A percentile compares a stretch with the other conserved stretches of the same genome.
Conservation (phyloP, 2,888 invertebrate species). For the Agriopis aurantiaria region DNA sequence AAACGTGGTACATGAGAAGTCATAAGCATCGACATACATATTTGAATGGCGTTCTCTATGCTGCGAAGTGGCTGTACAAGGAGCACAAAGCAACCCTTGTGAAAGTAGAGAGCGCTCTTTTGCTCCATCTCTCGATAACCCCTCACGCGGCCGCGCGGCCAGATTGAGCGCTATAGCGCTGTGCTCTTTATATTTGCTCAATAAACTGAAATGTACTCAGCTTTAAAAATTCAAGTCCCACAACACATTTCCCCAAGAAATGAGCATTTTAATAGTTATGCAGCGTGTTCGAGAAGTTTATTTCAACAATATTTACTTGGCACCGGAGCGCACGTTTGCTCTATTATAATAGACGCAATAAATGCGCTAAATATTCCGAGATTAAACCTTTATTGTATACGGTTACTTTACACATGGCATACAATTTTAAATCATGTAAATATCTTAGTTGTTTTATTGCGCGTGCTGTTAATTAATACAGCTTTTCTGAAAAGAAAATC, state of each 20-base stretch:
- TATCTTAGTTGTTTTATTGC: not conserved
- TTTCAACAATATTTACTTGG: constrained; percentile 29
- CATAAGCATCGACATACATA: constrained; percentile 9
- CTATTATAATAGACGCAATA: constrained; percentile 14
- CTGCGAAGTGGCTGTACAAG: constrained; percentile 71
- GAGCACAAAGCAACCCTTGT: constrained; percentile 78
- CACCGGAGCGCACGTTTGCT: constrained; percentile 10
- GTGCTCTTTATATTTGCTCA: constrained; percentile 61
- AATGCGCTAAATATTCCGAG: constrained; percentile 20
- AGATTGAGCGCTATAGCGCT: constrained; percentile 39
- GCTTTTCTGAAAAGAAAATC: constrained; percentile 49
- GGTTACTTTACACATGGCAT: not conserved
- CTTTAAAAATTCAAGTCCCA: constrained; percentile 49
- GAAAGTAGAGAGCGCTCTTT: constrained; percentile 73
- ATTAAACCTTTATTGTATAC: constrained; percentile 19
- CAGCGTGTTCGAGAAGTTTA: constrained; percentile 15
- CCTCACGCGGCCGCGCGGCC: constrained; percentile 53
- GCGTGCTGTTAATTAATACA: not conserved
- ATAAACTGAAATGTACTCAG: constrained; percentile 54
- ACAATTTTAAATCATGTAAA: not conserved
- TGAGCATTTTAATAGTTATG: constrained; percentile 21
- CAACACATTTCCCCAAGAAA: constrained; percentile 27
- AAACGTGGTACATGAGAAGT: not conserved
- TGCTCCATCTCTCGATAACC: constrained; percentile 75
- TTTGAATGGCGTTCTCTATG: constrained; percentile 55